Evolutionary conservation across 1,140 invertebrate species (phyloP), one percentile per base, ranked within the genome.

Genomic region (Brachionus rubens): DNA sequence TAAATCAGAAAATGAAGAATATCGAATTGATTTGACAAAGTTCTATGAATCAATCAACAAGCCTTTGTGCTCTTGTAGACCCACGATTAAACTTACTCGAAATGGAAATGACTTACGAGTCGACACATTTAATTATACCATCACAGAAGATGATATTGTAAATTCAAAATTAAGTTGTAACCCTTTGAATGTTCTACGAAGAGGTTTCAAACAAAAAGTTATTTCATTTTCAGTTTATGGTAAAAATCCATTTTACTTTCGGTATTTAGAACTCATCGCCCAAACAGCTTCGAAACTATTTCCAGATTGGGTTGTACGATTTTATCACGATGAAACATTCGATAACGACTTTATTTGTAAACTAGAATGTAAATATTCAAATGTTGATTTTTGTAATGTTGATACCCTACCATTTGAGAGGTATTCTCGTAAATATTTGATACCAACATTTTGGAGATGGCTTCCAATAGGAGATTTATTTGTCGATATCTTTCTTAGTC

Each of bases 331-430:
- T 4, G 36, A 33, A 16, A 16, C 54, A 59, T 70, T 50, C 16
- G 65, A 50, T 16, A 12, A 70, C n/a, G 19, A 70, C 28, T 46
- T 50, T 21, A 26, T 46, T n/a, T 70, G 43, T 46, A 30, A 47
- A n/a, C 16, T 48, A 12, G 43, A 48, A 19, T 70, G 65, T 33
- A 24, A 47, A 70, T 30, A 48, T 21, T 16, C 19, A 16, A 70
- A 70, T 50, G 47, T 70, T 70, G 65, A 70, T 50, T 70, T 70
- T 70, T 70, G 65, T 33, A 50, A 46, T 33, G 43, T 70, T 6
- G 28, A 70, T 70, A 47, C 43, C 14, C 41, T 70, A 2, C 16
- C 33, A 50, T 70, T 46, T 28, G 10, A 47, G 24, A 26, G 21
- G 0, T 70, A 46, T 33, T 28, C 43, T n/a, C 26, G 12, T 0